Conservation (phyloP, 2,113 vertebrate species). For the Mobula birostris region DNA sequence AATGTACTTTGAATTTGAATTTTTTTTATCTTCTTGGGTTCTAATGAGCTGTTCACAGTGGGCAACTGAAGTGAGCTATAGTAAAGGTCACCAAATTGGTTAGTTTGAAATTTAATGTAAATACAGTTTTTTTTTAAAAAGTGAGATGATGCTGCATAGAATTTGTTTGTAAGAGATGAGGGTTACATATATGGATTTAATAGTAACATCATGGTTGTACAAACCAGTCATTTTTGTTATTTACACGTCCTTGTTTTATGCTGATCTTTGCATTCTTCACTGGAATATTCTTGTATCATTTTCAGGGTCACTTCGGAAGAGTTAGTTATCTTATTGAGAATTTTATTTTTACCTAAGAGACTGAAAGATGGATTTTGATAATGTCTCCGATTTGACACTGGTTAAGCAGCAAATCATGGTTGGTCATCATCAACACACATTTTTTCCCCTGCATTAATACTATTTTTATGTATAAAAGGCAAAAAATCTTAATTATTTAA, state of each 20-base stretch:
- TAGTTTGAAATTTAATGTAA: not conserved
- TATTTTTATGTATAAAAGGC: constrained; percentile 12
- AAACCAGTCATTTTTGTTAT: not conserved
- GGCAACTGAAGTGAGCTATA: not conserved
- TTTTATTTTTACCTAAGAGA: no score
- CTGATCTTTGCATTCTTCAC: not conserved
- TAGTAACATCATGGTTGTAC: not conserved
- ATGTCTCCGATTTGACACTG: no score
- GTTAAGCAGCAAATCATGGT: no score
- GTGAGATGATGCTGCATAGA: not conserved
- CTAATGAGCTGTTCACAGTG: not conserved
- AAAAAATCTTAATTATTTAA: not conserved
- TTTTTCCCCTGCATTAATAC: not conserved
- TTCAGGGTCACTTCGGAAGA: no score
- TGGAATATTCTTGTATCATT: no score
- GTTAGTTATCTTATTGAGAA: no score
- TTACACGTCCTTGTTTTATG: not conserved
- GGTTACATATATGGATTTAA: not conserved
- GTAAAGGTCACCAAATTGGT: not conserved
- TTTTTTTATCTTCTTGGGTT: no score
- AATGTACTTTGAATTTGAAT: no score
- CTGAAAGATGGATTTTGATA: no score
- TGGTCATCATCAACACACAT: no score
- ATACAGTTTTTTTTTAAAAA: not conserved
- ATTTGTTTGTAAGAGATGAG: not conserved